Percentiles rank a stretch among this genome's conserved stretches.
These are phyloP conservation scores for Heliconius aoede DNA, from an alignment of 2,888 invertebrate species.

Conservation along the genomic window DNA sequence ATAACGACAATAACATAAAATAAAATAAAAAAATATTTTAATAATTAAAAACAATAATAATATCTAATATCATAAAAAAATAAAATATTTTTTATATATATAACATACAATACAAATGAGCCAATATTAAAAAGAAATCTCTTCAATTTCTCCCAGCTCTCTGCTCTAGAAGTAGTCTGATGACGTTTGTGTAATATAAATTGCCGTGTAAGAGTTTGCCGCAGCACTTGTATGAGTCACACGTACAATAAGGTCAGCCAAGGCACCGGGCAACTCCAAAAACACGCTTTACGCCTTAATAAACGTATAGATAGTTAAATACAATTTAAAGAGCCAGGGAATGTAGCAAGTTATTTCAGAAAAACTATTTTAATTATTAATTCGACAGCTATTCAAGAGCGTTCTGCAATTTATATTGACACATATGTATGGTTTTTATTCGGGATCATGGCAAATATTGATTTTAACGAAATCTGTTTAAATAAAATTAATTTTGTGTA, in stretches of 20 bases:
- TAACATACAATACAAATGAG: too few species aligned
- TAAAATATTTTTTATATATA: too few species aligned
- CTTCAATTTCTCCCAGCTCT: neutral
- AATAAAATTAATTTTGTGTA: neutral
- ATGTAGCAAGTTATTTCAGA: conserved; percentile 22
- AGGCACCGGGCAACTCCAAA: conserved; percentile 56
- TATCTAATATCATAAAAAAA: too few species aligned
- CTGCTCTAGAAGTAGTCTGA: conserved; percentile 4
- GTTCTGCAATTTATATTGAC: neutral
- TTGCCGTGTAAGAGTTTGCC: conserved; percentile 43
- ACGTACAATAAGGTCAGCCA: conserved; percentile 52
- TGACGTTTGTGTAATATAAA: conserved; percentile 40
- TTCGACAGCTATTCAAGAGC: neutral
- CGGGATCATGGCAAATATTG: neutral
- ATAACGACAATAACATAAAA: too few species aligned
- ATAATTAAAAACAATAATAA: too few species aligned
- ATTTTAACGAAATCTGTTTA: neutral
- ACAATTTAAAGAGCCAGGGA: conserved; percentile 30
- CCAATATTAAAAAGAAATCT: too few species aligned
- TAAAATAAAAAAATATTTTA: too few species aligned
- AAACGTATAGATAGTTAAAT: conserved; percentile 48
- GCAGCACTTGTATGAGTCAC: conserved; percentile 52
- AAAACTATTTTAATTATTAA: conserved; percentile 7
- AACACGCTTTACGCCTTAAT: conserved; percentile 51
- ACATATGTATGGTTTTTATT: neutral